Evolutionary conservation across 2,888 invertebrate species (phyloP), one percentile per base, ranked within the genome.

Genomic region (Ormia ochracea): DNA sequence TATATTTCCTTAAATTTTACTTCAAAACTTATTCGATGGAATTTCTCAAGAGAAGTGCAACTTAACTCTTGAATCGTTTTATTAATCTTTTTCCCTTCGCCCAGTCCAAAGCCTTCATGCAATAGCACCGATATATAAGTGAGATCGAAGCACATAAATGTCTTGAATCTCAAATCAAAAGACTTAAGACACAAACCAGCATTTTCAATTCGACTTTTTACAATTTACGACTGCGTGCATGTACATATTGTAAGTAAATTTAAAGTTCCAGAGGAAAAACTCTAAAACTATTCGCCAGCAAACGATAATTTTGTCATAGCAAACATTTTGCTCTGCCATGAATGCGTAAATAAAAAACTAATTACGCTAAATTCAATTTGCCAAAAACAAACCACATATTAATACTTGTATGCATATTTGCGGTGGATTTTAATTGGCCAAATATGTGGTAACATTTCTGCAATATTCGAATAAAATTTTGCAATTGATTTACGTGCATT

Each of bases 121-220:
- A 98, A 91, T 81, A 98, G 90, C 28, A 95, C 91, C 85, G 95
- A 93, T 83, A 98, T 95, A 89, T 95, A 98, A 0, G 94, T 94
- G 82, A 98, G 91, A 91, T 99, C 98, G 68, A 96, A 91, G 90
- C 98, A 98, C 88, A 96, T 95, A 90, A 96, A 97, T 1, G 97
- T 96, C 88, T 96, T n/a, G n/a, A n/a, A n/a, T n/a, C n/a, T n/a
- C n/a, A n/a, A n/a, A n/a, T n/a, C n/a, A n/a, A n/a, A n/a, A n/a
- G n/a, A n/a, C n/a, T n/a, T n/a, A n/a, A n/a, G n/a, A n/a, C n/a
- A n/a, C n/a, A n/a, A n/a, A n/a, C n/a, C n/a, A n/a, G n/a, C n/a
- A n/a, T n/a, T n/a, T n/a, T n/a, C n/a, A n/a, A n/a, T n/a, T n/a
- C n/a, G n/a, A 28, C 28, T 28, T 33, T 33, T 33, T 33, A 9